Base-by-base conservation (phyloP, 2,888 invertebrate species). In the Netelia melanura region DNA sequence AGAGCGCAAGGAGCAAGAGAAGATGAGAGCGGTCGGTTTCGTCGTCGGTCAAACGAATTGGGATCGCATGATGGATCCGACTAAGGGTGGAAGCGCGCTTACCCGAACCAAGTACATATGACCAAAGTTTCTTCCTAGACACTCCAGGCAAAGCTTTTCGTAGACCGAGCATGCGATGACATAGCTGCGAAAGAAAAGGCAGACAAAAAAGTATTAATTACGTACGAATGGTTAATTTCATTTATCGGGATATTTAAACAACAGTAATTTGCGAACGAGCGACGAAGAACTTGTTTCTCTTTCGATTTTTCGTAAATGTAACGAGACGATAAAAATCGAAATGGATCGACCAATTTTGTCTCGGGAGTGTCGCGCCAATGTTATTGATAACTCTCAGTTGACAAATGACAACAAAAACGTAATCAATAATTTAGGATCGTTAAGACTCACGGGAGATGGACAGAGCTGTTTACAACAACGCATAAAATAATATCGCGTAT, bases 21-120 rank as follows among this genome's bases (percentile, higher is more conserved):
- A 98, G 95, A 97, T 98, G 96, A 96, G 98, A 74, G 98, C 98
- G 38, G 97, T 99, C 86, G 99, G 99, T 25, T 99, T 99, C 94
- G 98, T 99, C 74, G 98, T 99, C 83, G 99, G 99, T 0, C 98
- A 98, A 92, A 99, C 99, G 0, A 98, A 99, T 93, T 99, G 99
- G 99, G 96, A 97, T 87, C 96, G 98, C 88, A 98, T 99, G 97
- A 98, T 98, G 94, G 98, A 99, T 94, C 98, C 98, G 2, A 96
- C 97, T 38, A 97, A 96, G 94, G 98, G 98, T 3, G 96, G 97
- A 90, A 96, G 97, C 90, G 98, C 98, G 14, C 96, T 99, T 70
- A 98, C 98, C 82, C 97, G 97, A 94, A 99, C 98, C 87, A 99
- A 99, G 95, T 99, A 98, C 94, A 98, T 98, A 92, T 93, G 91